Conservation (phyloP, 2,888 invertebrate species). For the Meandrusa payeni region DNA sequence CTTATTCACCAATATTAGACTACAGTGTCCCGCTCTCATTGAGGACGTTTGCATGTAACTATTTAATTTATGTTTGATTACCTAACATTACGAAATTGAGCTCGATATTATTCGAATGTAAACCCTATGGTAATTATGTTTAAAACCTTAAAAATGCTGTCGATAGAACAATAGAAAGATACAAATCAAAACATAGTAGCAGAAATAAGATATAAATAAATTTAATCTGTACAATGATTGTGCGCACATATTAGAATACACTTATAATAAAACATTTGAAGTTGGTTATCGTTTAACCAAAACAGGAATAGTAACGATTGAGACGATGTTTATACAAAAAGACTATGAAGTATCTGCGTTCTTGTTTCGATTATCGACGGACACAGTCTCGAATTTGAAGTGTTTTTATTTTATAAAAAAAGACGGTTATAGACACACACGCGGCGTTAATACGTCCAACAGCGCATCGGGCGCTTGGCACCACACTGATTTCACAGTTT, state of each 20-base stretch:
- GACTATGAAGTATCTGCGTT: conserved; percentile 52
- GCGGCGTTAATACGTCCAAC: conserved; percentile 59
- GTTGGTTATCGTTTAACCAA: conserved; percentile 47
- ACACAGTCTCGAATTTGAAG: conserved; percentile 62
- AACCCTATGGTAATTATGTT: conserved; percentile 57
- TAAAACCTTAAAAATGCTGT: conserved; percentile 39
- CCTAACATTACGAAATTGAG: conserved; percentile 75
- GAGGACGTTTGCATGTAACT: conserved; percentile 71
- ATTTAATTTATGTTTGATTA: conserved; percentile 52
- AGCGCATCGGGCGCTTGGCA: conserved; percentile 70
- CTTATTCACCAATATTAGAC: conserved; percentile 54
- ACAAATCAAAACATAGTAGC: conserved; percentile 54
- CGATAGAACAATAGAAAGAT: conserved; percentile 46
- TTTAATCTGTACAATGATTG: conserved; percentile 72
- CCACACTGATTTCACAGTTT: conserved; percentile 69
- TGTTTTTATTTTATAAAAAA: conserved; percentile 57
- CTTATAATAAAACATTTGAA: conserved; percentile 55
- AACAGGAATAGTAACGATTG: conserved; percentile 68
- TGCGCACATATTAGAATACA: conserved; percentile 74
- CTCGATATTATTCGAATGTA: conserved; percentile 77
- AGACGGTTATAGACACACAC: conserved; percentile 71
- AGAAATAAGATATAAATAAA: too few relatives aligned
- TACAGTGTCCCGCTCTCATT: conserved; percentile 67
- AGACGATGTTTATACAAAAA: conserved; percentile 59
- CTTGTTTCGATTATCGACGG: conserved; percentile 61